Evolutionary conservation across 2,888 invertebrate species (phyloP).

Genomic region (Hyposoter dolosus): DNA sequence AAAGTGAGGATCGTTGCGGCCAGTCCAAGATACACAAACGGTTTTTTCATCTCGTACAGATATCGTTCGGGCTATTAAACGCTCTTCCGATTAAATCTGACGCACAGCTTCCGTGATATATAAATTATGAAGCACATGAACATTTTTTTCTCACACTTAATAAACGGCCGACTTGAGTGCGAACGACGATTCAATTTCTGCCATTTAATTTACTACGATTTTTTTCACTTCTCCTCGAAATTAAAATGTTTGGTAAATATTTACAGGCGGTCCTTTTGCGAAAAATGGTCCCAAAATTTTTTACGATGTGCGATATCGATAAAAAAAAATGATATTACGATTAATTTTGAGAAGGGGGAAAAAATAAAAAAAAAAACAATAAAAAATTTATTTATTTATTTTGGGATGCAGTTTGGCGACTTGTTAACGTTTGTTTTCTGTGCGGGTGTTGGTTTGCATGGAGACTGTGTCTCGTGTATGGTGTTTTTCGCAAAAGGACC

Average conservation of each 20-base stretch:
- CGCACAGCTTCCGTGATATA: neutral
- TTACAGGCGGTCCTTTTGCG: too few relatives aligned
- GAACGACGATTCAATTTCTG: neutral
- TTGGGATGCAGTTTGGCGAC: too few relatives aligned
- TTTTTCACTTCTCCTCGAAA: neutral
- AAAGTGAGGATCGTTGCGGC: slow-evolving; percentile 4
- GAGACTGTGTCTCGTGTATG: too few relatives aligned
- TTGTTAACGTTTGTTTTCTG: too few relatives aligned
- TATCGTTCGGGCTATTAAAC: slow-evolving; percentile 22
- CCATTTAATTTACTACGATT: neutral
- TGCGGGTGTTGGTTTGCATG: too few relatives aligned
- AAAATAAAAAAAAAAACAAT: too few relatives aligned
- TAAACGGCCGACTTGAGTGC: neutral
- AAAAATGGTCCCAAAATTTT: too few relatives aligned
- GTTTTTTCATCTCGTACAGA: neutral
- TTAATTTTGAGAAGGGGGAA: too few relatives aligned
- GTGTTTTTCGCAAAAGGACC: too few relatives aligned
- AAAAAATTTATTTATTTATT: too few relatives aligned
- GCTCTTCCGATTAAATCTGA: slow-evolving; percentile 14
- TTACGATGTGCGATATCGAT: too few relatives aligned
- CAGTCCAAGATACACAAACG: neutral
- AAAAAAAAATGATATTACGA: too few relatives aligned
- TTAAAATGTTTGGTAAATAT: neutral
- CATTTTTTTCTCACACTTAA: slow-evolving; percentile 3
- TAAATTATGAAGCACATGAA: neutral